Base-by-base conservation (phyloP, 2,797 vertebrate species). In the Rhynchotus rufescens region DNA sequence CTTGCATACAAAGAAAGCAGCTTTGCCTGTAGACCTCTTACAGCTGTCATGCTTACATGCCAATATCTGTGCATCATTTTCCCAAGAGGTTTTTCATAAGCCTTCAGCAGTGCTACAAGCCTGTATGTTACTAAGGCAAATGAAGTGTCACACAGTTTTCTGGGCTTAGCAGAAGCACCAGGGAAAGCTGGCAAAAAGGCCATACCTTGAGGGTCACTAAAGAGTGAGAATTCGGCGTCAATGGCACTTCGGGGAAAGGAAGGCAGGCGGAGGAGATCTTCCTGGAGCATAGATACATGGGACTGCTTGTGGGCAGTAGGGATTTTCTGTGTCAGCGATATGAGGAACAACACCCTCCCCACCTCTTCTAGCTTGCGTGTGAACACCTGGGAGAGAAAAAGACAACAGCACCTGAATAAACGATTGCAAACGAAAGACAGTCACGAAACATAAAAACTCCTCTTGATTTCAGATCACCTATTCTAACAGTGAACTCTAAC, bases 331-430 rank as follows among this genome's bases (percentile, higher is more conserved):
- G 99, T 99, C 65, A 99, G 98, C 0, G 99, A 99, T 95, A 99
- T 99, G 77, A 99, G 98, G 97, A 99, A 99, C 44, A 99, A 95
- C 72, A 99, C 99, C 3, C 99, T 95, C 4, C 99, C 99, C 2
- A 99, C 99, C 93, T 99, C 99, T 94, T 99, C 99, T 66, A 99
- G 97, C 95, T 99, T 99, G 80, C 99, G 98, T 8, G 99, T 99
- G 95, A 99, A 99, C 91, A 99, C 99, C 99, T 99, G 32, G 7
- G 21, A 60, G 64, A 38, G 73, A 52, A 13, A 75, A 10, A n/a
- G 51, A 15, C 38, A 21, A 59, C 5, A 54, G 20, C 54, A 86
- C 62, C 10, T n/a, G 4, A 5, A 42, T 8, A 23, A 22, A 32
- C 12, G 49, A 15, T 26, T 72, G 45, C 45, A 73, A 76, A 84